A percentile compares a stretch with the other conserved stretches of the same genome.
phyloP scores from a whole-genome alignment of 2,113 vertebrate genomes.

The Felis chaus region DNA sequence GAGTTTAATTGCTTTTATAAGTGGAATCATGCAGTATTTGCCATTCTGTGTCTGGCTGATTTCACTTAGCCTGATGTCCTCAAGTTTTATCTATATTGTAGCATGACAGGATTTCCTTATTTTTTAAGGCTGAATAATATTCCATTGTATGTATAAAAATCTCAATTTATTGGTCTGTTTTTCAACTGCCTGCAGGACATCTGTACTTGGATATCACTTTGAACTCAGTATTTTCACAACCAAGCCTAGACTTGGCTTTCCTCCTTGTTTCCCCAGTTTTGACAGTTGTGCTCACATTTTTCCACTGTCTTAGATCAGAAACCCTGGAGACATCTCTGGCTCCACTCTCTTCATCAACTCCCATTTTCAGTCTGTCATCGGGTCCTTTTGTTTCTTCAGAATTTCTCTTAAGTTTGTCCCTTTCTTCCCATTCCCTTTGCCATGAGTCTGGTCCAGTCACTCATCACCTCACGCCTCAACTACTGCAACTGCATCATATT shows the following conservation, averaged over 20 bases:
- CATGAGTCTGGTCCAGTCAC: not conserved
- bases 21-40: not conserved
- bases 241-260: not conserved
- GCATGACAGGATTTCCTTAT: not conserved
- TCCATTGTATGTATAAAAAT: not conserved
- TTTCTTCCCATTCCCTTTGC: conserved; percentile 26
- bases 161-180: not conserved
- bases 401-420: conserved; percentile 39
- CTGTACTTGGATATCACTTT: not conserved
- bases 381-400: conserved; percentile 56
- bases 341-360: not conserved
- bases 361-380: not conserved
- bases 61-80: not conserved
- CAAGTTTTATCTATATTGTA: not conserved
- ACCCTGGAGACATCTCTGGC: conserved; percentile 50
- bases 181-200: not conserved
- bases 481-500: not conserved
- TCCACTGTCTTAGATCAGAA: conserved; percentile 37
- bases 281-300: conserved; percentile 44
- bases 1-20: not conserved
- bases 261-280: not conserved
- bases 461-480: not conserved
- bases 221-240: conserved; percentile 37
- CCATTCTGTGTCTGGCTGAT: not conserved
- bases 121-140: conserved; percentile 43